Percentiles rank a stretch among this genome's conserved stretches.
Evolutionary conservation across 2,888 invertebrate genomes (phyloP).

Genomic region (Andrena flavipes): DNA sequence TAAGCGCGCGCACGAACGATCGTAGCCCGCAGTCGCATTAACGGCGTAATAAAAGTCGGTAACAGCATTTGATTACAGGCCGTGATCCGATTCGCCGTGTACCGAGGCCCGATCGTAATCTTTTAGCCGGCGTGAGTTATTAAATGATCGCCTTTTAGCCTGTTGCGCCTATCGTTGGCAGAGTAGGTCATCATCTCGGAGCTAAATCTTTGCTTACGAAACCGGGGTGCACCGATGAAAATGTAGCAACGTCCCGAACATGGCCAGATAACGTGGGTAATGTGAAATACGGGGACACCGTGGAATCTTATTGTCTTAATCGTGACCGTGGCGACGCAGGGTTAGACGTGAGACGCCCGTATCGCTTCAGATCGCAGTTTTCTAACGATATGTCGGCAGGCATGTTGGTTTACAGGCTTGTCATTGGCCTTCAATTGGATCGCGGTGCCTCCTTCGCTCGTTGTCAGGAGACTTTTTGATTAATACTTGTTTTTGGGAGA

Average conservation of each 20-base stretch:
- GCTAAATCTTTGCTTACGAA: constrained; percentile 45
- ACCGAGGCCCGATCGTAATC: constrained; percentile 63
- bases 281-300: constrained; percentile 52
- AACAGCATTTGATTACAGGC: constrained; percentile 67
- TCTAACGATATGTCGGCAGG: not conserved
- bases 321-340: constrained; percentile 33
- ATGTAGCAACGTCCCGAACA: constrained; percentile 63
- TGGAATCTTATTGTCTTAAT: constrained; percentile 62
- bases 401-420: constrained; percentile 36
- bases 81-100: constrained; percentile 63
- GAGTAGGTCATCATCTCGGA: constrained; percentile 64
- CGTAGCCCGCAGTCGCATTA: constrained; percentile 47
- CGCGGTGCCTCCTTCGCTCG: not conserved
- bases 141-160: constrained; percentile 64
- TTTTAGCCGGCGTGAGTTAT: constrained; percentile 59
- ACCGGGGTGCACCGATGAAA: constrained; percentile 47
- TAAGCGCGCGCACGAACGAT: constrained; percentile 27
- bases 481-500: not conserved
- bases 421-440: constrained; percentile 39
- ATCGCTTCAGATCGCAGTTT: constrained; percentile 37
- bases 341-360: constrained; percentile 14
- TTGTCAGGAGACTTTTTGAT: not conserved
- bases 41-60: constrained; percentile 63
- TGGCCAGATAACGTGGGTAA: constrained; percentile 53
- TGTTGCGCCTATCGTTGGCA: constrained; percentile 25